Conservation (phyloP, 2,888 invertebrate species). For the Conistra vaccinii region DNA sequence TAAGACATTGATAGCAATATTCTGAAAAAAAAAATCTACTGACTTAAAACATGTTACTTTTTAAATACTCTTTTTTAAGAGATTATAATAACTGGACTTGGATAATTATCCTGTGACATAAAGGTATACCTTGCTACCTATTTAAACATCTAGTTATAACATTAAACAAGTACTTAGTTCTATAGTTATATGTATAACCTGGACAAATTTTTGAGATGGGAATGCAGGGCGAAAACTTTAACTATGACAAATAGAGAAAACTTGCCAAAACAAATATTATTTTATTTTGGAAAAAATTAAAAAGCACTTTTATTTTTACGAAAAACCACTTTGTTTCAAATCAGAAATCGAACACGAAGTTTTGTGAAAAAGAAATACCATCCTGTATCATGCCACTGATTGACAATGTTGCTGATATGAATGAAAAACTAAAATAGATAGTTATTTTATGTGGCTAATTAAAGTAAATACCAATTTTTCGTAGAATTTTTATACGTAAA, state of each 20-base stretch:
- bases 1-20: too few species aligned
- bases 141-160: too few species aligned
- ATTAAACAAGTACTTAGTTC: too few species aligned
- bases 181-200: too few species aligned
- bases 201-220: background rate
- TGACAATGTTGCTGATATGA: background rate
- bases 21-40: too few species aligned
- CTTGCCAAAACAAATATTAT: too few species aligned
- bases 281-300: background rate
- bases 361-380: background rate
- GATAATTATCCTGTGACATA: too few species aligned
- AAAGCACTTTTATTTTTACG: background rate
- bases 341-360: background rate
- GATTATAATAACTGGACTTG: too few species aligned
- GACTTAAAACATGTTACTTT: too few species aligned
- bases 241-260: background rate
- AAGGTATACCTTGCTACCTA: too few species aligned
- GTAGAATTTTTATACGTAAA: too few species aligned
- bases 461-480: background rate
- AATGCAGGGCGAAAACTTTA: background rate
- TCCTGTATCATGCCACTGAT: background rate
- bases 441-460: background rate
- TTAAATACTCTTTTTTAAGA: too few species aligned
- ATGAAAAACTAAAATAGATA: background rate
- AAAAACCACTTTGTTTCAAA: background rate